A percentile compares a stretch with the other conserved stretches of the same genome.
phyloP scores from a whole-genome alignment of 2,113 vertebrate species.

The Clinocottus analis region DNA sequence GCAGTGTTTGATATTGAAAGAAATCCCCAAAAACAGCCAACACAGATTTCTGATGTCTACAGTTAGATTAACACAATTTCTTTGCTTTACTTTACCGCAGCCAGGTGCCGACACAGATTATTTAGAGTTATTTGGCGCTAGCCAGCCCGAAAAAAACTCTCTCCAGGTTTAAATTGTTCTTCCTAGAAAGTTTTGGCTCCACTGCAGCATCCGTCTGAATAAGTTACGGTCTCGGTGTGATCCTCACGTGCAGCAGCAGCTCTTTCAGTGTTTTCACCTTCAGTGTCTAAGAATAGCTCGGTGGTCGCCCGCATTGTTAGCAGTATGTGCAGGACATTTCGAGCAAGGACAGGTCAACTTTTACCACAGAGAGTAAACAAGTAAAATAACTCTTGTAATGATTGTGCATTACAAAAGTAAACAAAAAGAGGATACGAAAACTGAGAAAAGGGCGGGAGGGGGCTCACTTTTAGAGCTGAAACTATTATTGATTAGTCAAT shows the following conservation, averaged over 20 bases:
- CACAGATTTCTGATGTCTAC: neutral
- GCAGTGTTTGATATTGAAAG: neutral
- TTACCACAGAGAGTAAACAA: neutral
- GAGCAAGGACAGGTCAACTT: neutral
- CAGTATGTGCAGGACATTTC: neutral
- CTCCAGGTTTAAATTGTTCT: conserved; percentile 20
- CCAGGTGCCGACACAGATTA: neutral
- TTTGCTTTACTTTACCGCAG: neutral
- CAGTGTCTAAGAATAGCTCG: conserved; percentile 35
- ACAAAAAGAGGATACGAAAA: neutral
- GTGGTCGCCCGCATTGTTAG: neutral
- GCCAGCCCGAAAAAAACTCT: neutral
- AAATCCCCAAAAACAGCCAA: neutral
- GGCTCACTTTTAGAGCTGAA: neutral
- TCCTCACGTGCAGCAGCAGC: neutral
- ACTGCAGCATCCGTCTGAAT: conserved; percentile 11
- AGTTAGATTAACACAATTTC: neutral
- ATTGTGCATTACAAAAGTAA: neutral
- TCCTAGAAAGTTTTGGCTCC: conserved; percentile 34
- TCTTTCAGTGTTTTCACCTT: conserved; percentile 23
- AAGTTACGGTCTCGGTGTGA: conserved; percentile 3
- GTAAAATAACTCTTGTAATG: neutral
- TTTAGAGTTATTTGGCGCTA: neutral
- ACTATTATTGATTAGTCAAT: neutral
- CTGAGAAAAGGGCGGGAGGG: neutral